Evolutionary conservation across 2,113 vertebrate species (phyloP).

Genomic region (Ornithorhynchus anatinus): DNA sequence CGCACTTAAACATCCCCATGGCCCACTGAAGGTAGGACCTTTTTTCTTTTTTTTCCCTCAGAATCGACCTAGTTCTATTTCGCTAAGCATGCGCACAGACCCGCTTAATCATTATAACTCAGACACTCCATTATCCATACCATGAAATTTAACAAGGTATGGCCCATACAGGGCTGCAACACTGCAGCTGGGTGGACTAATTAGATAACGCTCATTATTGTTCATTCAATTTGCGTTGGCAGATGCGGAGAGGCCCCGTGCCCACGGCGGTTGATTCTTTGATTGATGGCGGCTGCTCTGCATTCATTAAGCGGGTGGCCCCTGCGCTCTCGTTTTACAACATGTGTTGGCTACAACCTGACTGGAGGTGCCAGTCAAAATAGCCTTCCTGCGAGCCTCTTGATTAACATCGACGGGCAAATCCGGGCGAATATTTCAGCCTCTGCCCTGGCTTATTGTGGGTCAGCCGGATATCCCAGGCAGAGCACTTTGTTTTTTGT

Average conservation of each 20-base stretch:
- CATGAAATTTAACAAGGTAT: slow-evolving; percentile 50
- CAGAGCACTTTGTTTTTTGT: accelerated
- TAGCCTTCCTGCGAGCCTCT: slow-evolving; percentile 12
- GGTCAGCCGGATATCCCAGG: accelerated
- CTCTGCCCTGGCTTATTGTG: accelerated
- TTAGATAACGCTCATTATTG: slow-evolving; percentile 42
- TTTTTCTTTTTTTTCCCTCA: neutral
- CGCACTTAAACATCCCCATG: neutral
- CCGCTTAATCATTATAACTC: slow-evolving; percentile 10
- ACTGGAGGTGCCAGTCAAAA: slow-evolving; percentile 24
- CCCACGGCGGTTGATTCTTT: neutral
- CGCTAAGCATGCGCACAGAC: neutral
- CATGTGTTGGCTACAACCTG: slow-evolving; percentile 20
- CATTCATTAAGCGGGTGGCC: slow-evolving; percentile 26
- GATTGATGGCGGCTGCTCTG: slow-evolving; percentile 34
- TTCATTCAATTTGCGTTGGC: slow-evolving; percentile 36
- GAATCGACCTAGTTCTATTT: neutral
- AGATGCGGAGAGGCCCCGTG: slow-evolving; percentile 33
- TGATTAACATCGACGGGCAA: slow-evolving; percentile 9
- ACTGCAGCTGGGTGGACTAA: slow-evolving; percentile 44
- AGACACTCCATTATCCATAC: slow-evolving; percentile 6
- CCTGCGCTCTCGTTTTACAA: slow-evolving; percentile 31
- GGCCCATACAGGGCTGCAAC: slow-evolving; percentile 24
- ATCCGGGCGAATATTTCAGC: neutral
- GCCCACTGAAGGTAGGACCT: neutral